Evolutionary conservation across 2,888 invertebrate species (phyloP).

Genomic region (Heptascelio sp.): DNA sequence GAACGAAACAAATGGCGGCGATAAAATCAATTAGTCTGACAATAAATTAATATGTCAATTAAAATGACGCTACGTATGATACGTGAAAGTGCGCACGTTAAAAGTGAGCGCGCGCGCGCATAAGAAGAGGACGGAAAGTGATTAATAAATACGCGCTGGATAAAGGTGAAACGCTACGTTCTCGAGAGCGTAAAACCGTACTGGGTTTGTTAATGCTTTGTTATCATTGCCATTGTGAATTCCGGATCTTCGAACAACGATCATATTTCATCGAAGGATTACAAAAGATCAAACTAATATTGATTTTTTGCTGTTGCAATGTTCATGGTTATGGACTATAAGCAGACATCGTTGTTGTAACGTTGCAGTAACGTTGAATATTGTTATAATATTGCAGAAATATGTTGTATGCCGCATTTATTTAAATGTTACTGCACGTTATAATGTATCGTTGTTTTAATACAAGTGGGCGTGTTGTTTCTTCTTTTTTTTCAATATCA

Average conservation of each 20-base stretch:
- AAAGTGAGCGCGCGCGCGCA: neutral
- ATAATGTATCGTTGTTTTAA: too few relatives aligned
- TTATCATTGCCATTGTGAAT: constrained; percentile 34
- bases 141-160: constrained; percentile 38
- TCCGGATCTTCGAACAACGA: constrained; percentile 17
- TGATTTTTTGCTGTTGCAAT: too few relatives aligned
- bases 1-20: constrained; percentile 38
- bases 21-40: constrained; percentile 52
- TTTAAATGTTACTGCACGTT: too few relatives aligned
- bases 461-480: too few relatives aligned
- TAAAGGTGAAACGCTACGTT: constrained; percentile 24
- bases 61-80: constrained; percentile 49
- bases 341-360: too few relatives aligned
- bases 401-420: too few relatives aligned
- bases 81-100: constrained; percentile 42
- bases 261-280: constrained; percentile 32
- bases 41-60: constrained; percentile 54
- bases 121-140: constrained; percentile 10
- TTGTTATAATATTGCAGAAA: too few relatives aligned
- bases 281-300: too few relatives aligned
- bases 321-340: too few relatives aligned
- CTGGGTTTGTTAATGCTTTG: constrained; percentile 22
- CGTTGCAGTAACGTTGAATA: too few relatives aligned
- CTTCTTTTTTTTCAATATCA: too few relatives aligned
- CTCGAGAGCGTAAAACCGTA: constrained; percentile 7